Base-by-base conservation (phyloP, 2,888 invertebrate genomes). In the Embidobia sp. region DNA sequence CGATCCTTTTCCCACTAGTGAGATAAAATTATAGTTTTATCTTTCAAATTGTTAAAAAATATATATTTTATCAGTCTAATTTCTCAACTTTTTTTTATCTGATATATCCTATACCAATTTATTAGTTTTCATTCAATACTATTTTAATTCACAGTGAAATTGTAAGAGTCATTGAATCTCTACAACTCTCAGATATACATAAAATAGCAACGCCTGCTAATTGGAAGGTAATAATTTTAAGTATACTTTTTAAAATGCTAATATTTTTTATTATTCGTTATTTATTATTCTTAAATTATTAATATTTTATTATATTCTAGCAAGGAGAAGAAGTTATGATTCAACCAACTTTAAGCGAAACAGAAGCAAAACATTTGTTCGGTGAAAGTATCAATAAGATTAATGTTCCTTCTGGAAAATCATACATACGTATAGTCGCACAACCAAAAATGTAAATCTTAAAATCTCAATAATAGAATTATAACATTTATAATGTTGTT, bases 121-220 rank as follows among this genome's bases (percentile, higher is more conserved):
- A 40, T 40, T 40, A n/a, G n/a, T n/a, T n/a, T n/a, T n/a, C n/a
- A n/a, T n/a, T n/a, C n/a, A n/a, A n/a, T n/a, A n/a, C n/a, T n/a
- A n/a, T 48, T 92, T 93, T 53, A 27, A 35, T 22, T 48, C 61
- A 80, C 89, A 98, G 98, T 91, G 98, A 99, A 92, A 95, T 99
- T 80, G 90, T 99, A 55, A 93, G 99, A 73, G 96, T 95, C 5
- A 90, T 99, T 48, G 98, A 99, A 89, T 97, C 98, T 0, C 91
- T 99, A 69, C 96, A 97, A 86, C 89, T 99, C 80, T 97, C 97
- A 7, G 95, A 96, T 69, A 93, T 91, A 46, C 92, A 94, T 75
- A 95, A 94, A 89, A 95, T 99, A 1, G 97, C 97, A 2, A 98
- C 98, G 1, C 98, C 98, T 11, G 97, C 93, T 8, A 95, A 97